A percentile compares a stretch with the other conserved stretches of the same genome.
Evolutionary conservation across 2,113 vertebrate species (phyloP).

Genomic region (Urocolius indicus): DNA sequence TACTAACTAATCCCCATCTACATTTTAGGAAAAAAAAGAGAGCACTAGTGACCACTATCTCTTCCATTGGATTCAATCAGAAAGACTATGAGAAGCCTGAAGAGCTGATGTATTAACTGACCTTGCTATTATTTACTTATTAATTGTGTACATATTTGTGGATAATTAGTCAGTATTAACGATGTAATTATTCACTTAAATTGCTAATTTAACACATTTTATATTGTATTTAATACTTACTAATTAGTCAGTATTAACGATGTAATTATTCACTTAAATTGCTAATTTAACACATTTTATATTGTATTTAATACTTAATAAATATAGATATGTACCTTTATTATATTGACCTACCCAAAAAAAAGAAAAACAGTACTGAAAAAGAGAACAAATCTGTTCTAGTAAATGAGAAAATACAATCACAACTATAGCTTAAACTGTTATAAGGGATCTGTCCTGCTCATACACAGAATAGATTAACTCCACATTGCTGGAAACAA

Average conservation of each 20-base stretch:
- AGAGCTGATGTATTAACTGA: not conserved
- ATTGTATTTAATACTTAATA: not conserved
- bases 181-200: not conserved
- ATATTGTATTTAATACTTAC: not conserved
- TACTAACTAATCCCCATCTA: not conserved
- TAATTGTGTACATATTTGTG: not conserved
- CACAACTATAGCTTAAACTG: not conserved
- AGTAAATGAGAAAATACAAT: not conserved
- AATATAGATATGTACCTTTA: not conserved
- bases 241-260: not conserved
- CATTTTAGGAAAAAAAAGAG: not conserved
- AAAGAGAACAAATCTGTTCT: not conserved
- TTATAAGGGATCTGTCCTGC: not conserved
- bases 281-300: not conserved
- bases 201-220: not conserved
- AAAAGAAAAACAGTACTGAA: not conserved
- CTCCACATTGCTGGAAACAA: not conserved
- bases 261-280: not conserved
- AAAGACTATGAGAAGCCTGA: not conserved
- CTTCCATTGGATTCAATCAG: not conserved
- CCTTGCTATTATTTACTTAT: not conserved
- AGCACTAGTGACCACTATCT: not conserved
- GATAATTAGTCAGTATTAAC: not conserved
- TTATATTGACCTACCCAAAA: not conserved
- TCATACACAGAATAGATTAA: not conserved